These are phyloP conservation scores for Seriola aureovittata DNA, from an alignment of 2,113 vertebrate genomes.

Conservation along the genomic window DNA sequence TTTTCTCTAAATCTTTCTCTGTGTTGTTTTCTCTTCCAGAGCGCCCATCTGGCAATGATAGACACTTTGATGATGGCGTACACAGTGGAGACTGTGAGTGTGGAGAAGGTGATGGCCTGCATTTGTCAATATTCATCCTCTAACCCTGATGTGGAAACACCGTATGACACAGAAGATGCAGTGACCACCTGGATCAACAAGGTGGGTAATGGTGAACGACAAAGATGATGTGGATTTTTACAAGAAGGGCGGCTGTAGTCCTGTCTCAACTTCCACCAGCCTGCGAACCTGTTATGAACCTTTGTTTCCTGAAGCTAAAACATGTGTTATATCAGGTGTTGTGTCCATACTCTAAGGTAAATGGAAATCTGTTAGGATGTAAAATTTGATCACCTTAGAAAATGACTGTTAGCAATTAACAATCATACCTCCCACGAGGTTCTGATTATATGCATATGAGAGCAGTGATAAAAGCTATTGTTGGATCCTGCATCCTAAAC, in stretches of 20 bases:
- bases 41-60: constrained; percentile 95
- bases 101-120: constrained; percentile 92
- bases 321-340: neutral
- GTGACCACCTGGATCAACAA: constrained; percentile 98
- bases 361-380: no score
- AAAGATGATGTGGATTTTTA: no score
- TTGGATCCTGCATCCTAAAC: no score
- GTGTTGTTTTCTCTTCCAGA: constrained; percentile 80
- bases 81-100: constrained; percentile 92
- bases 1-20: constrained; percentile 14
- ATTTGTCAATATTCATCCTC: constrained; percentile 89
- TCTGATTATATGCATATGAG: no score
- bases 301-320: neutral
- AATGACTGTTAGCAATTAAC: no score
- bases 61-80: constrained; percentile 98
- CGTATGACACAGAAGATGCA: constrained; percentile 95
- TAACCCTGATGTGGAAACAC: constrained; percentile 89
- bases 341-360: neutral
- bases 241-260: neutral
- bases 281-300: neutral
- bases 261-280: neutral
- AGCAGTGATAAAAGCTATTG: no score
- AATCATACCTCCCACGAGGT: no score
- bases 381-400: no score
- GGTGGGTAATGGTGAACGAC: constrained; percentile 78